Conservation (phyloP, 30 jellyfish, hydroid and myxozoan species). For the Morbakka virulenta region DNA sequence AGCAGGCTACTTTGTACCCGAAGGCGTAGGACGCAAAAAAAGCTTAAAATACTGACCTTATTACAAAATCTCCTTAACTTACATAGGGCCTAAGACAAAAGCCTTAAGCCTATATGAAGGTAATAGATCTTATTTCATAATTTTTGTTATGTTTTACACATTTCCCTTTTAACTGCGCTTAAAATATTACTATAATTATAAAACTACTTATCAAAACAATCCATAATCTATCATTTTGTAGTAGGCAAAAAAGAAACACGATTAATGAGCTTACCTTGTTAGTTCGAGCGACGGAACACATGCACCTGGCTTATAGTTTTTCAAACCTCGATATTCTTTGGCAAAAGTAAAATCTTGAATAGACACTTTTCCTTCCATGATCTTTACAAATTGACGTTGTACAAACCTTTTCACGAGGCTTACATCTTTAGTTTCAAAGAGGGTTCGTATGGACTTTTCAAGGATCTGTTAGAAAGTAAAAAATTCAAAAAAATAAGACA, state of each 20-base stretch:
- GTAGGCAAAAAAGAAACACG: neutral
- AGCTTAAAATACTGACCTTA: too few relatives aligned
- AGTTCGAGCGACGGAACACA: constrained; percentile 89
- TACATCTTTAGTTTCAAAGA: constrained; percentile 86
- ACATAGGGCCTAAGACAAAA: too few relatives aligned
- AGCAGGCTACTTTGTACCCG: too few relatives aligned
- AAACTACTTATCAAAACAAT: too few relatives aligned
- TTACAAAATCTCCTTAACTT: too few relatives aligned
- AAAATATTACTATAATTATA: too few relatives aligned
- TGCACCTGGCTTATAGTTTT: constrained; percentile 85
- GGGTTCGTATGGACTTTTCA: constrained; percentile 68
- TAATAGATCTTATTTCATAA: too few relatives aligned
- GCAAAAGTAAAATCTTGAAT: constrained; percentile 86
- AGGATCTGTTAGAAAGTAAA: constrained; percentile 40
- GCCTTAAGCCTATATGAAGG: too few relatives aligned
- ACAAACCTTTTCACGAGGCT: constrained; percentile 72
- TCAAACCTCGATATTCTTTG: constrained; percentile 90
- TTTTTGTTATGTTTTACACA: too few relatives aligned
- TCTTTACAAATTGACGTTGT: constrained; percentile 71
- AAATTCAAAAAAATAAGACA: neutral
- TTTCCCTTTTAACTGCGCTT: too few relatives aligned
- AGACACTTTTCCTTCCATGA: constrained; percentile 77
- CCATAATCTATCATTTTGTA: neutral
- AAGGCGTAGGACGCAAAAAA: too few relatives aligned
- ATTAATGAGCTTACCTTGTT: constrained; percentile 53